Evolutionary conservation across 2,113 vertebrate genomes (phyloP), one percentile per base, ranked within the genome.

Genomic region (Manacus vitellinus): DNA sequence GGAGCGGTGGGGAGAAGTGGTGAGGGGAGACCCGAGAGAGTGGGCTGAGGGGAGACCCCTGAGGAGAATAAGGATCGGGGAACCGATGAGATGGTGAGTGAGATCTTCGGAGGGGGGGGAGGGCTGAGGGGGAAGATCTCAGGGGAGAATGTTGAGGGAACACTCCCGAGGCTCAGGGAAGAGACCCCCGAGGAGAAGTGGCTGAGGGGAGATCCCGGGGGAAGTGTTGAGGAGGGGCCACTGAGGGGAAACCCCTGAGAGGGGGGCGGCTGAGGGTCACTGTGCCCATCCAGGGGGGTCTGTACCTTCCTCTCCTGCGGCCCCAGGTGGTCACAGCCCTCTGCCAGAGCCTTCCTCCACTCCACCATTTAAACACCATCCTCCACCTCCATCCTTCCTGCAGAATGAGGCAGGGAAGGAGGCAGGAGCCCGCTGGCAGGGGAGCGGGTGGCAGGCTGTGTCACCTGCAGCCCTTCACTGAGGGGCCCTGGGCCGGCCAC

Each of bases 261-360:
- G 31, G 10, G 10, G 12, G 19, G 59, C 2, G 2, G 49, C 30
- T 9, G 44, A 37, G 20, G 51, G 62, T 35, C 5, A 7, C 47
- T 20, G 13, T 39, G 58, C 13, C 24, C 19, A 22, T 16, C 16
- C 25, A 0, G 4, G 27, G 15, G 30, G 23, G 23, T 30, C n/a
- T 3, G 0, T 15, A 13, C 8, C 4, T 14, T 67, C 6, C 6
- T 61, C 7, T 30, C 4, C 0, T 11, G 21, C 1, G 1, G 28
- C 17, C 41, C 21, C 12, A 35, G 56, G 22, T 1, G 3, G 3
- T 35, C 4, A 3, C 14, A 6, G 47, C 12, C 14, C 18, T 9
- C 11, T 46, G 52, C 19, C 14, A 10, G 28, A 65, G 8, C 24
- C 11, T 41, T 11, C 47, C 12, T 62, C 16, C 5, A 0, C 33